Percentiles rank a stretch among this genome's conserved stretches.
Evolutionary conservation across 2,888 invertebrate genomes (phyloP).

Genomic region (Hymenopus coronatus): DNA sequence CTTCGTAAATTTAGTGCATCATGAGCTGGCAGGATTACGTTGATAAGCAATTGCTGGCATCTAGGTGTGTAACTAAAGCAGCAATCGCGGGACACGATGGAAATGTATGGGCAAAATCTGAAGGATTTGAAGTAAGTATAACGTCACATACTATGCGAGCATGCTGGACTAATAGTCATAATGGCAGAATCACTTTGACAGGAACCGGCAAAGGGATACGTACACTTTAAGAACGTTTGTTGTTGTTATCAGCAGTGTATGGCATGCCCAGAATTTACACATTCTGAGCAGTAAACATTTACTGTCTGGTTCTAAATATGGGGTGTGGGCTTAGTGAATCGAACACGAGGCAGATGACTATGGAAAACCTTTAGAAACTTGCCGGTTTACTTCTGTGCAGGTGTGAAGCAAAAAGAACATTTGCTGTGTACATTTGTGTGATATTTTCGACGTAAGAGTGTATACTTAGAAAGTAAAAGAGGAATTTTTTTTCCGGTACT

Average conservation of each 20-base stretch:
- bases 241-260: not conserved
- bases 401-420: not conserved
- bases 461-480: not conserved
- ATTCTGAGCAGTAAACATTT: too few species aligned
- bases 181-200: not conserved
- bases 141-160: not conserved
- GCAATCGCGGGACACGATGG: conserved; percentile 94
- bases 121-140: conserved; percentile 86
- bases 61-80: conserved; percentile 91
- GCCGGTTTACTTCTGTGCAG: not conserved
- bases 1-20: conserved; percentile 44
- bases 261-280: too few species aligned
- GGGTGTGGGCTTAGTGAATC: conserved; percentile 4
- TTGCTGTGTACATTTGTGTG: not conserved
- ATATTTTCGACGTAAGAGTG: not conserved
- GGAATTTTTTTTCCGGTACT: conserved; percentile 14
- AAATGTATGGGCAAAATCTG: conserved; percentile 92
- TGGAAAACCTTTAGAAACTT: not conserved
- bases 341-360: not conserved
- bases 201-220: not conserved
- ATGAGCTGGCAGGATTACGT: conserved; percentile 99
- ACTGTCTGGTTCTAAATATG: not conserved
- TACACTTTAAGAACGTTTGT: not conserved
- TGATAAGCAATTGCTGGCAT: conserved; percentile 94
- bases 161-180: not conserved